A percentile compares a stretch with the other conserved stretches of the same genome.
Evolutionary conservation across 2,888 invertebrate genomes (phyloP).

Genomic region (Adelphocoris suturalis): DNA sequence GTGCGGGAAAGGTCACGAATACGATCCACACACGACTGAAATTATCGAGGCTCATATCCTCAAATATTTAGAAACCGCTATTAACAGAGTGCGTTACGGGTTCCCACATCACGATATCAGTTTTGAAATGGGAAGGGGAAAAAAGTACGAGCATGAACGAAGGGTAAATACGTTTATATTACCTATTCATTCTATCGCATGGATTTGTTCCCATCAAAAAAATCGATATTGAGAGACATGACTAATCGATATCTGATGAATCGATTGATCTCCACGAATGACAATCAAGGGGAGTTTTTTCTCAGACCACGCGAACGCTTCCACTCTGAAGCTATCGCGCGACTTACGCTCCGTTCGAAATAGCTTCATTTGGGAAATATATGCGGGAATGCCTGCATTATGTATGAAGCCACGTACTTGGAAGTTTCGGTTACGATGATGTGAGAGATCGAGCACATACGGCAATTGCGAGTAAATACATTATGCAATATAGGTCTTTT

Average conservation of each 20-base stretch:
- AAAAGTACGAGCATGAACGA: not conserved
- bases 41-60: not conserved
- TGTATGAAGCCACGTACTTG: not conserved
- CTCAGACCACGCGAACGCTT: not conserved
- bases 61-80: slow-evolving; percentile 7
- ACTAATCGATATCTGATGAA: not conserved
- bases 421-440: too few species aligned
- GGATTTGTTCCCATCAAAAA: not conserved
- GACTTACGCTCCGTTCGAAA: not conserved
- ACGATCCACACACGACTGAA: not conserved
- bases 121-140: not conserved
- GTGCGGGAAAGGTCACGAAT: not conserved
- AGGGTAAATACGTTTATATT: slow-evolving; percentile 24
- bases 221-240: not conserved
- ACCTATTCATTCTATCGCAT: not conserved
- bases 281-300: not conserved
- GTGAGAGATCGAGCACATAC: too few species aligned
- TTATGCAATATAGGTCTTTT: too few species aligned
- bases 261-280: slow-evolving; percentile 22
- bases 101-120: slow-evolving; percentile 12
- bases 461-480: too few species aligned
- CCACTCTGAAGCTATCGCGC: not conserved
- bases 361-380: not conserved
- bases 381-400: not conserved
- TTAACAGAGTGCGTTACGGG: slow-evolving; percentile 4